These are phyloP conservation scores for Tylochromis polylepis DNA, from an alignment of 2,113 vertebrate genomes.

Conservation along the genomic window DNA sequence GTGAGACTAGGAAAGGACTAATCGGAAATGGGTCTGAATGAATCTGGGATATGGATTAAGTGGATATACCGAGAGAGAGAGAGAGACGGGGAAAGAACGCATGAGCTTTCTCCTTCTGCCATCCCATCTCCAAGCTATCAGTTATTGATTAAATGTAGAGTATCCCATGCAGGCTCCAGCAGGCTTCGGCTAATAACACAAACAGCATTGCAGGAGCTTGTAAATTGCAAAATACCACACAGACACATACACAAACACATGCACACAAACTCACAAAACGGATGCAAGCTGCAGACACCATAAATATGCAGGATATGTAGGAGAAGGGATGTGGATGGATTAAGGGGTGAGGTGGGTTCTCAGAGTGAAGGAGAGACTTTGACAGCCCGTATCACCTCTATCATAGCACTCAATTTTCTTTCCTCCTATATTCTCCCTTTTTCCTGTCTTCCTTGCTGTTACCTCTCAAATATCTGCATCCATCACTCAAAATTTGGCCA, in stretches of 20 bases:
- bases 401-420: neutral
- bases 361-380: neutral
- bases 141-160: slow-evolving; percentile 59
- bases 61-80: neutral
- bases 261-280: neutral
- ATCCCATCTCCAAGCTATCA: slow-evolving; percentile 46
- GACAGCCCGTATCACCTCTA: neutral
- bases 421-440: neutral
- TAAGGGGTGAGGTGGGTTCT: neutral
- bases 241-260: neutral
- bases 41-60: neutral
- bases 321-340: neutral
- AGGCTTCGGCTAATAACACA: slow-evolving; percentile 44
- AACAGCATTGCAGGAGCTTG: slow-evolving; percentile 22
- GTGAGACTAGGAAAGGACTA: neutral
- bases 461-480: neutral
- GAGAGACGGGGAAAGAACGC: neutral
- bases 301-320: neutral
- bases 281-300: neutral
- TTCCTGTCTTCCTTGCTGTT: neutral
- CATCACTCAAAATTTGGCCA: neutral
- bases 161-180: slow-evolving; percentile 26
- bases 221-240: slow-evolving; percentile 24
- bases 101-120: slow-evolving; percentile 12
- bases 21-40: slow-evolving; percentile 11